Base-by-base conservation (phyloP, 2,113 vertebrate species). In the human (Homo sapiens) region DNA sequence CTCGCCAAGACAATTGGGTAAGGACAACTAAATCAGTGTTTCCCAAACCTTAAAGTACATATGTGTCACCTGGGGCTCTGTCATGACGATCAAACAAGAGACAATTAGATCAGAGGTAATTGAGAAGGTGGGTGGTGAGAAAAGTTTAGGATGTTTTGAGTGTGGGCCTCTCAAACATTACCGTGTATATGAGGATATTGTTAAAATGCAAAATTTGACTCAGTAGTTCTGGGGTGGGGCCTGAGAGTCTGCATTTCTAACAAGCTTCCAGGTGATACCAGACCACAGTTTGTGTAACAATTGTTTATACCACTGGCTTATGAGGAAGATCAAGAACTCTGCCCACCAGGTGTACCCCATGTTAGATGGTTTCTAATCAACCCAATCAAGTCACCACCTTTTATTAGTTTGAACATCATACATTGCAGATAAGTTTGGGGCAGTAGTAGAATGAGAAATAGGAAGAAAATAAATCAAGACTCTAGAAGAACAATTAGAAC, bases 401-500 rank as follows among this genome's bases (percentile, higher is more conserved):
- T 75, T 66, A 66, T 64, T 35, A 61, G 30, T 80, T 85, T 85
- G 52, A 32, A 68, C n/a, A 78, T 64, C 32, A 88, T 22, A 88
- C 38, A 87, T 64, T 75, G 78, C 22, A 91, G 38, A 82, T 70
- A 48, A 82, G 38, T 12, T 16, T 73, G 32, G 30, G 6, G 43
- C 9, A 35, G 17, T 4, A 93, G 7, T 79, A 78, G 18, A 87
- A 82, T 93, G 32, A 66, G 75, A 83, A 61, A 93, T 35, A 55
- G 57, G 66, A 72, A 94, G 48, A 76, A 92, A 93, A 72, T 40
- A 7, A 82, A 93, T 61, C 43, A 76, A 87, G 61, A 84, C 27
- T 84, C 70, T 92, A 72, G 78, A 83, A 90, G 30, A 91, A 11
- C 18, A 75, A 35, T 75, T 91, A 95, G 43, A 90, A 95, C 50